Evolutionary conservation across 2,888 invertebrate genomes (phyloP), one percentile per base, ranked within the genome.

Genomic region (Ormyrus rosae): DNA sequence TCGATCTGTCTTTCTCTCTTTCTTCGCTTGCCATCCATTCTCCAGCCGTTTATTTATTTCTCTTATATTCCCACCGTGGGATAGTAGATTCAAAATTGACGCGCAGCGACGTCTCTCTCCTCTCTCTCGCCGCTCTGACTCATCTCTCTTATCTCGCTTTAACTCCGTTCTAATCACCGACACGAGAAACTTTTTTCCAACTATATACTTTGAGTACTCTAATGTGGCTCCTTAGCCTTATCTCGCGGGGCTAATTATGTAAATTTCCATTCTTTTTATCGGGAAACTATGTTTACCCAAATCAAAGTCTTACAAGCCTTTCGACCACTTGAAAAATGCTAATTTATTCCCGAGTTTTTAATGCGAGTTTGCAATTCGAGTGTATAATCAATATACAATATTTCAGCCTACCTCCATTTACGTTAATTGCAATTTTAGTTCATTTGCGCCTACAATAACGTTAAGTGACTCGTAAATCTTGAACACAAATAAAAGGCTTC

Each of bases 21-120:
- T 68, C n/a, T 76, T 46, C 50, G 50, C 64, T 64, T 71, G 9
- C 76, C 71, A 75, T 68, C 71, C 61, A 75, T 74, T 75, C 75
- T 64, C 75, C 55, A 67, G 10, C 61, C 77, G 71, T 80, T 82
- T 82, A 82, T 80, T 82, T 80, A 82, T 80, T 82, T 82, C 80
- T 77, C 73, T 69, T 77, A 68, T 76, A 75, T 76, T 74, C 61
- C 50, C 61, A 65, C n/a, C 71, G 67, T 70, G 64, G 72, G 78
- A 73, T 77, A 69, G 61, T 63, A 50, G 64, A 77, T 78, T 81
- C 64, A 70, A 81, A 74, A 78, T 78, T 65, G 78, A 78, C 74
- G 61, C 51, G 51, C 55, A 34, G 78, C 73, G 64, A 50, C 63
- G 8, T 69, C 67, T 61, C 67, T 58, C 11, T 34, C 53, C n/a